Conservation (phyloP, 2,797 vertebrate species). For the Esox masquinongy region DNA sequence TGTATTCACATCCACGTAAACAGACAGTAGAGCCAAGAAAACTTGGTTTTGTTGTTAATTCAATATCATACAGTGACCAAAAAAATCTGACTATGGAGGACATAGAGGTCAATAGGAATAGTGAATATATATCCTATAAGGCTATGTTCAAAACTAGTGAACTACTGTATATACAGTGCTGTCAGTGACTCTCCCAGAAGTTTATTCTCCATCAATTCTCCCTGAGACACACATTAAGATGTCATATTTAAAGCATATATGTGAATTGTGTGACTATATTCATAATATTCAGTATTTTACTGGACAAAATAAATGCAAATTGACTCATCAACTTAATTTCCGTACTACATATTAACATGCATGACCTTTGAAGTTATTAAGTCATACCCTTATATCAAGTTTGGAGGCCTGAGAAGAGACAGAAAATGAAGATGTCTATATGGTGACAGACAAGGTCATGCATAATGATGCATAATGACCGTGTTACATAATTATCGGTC, state of each 20-base stretch:
- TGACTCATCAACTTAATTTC: background rate
- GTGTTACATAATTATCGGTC: slow-evolving; percentile 63
- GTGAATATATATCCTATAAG: background rate
- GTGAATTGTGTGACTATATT: background rate
- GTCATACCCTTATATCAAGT: background rate
- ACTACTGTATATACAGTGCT: slow-evolving; percentile 22
- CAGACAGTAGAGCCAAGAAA: background rate
- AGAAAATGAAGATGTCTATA: slow-evolving; percentile 28
- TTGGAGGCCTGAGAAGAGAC: background rate
- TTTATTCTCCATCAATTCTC: slow-evolving; percentile 18
- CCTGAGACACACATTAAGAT: background rate
- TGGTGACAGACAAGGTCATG: slow-evolving; percentile 58
- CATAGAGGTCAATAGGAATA: background rate
- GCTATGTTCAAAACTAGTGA: background rate
- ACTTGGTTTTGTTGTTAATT: background rate
- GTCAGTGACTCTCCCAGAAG: slow-evolving; percentile 16
- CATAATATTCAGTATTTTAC: background rate
- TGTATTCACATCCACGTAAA: background rate
- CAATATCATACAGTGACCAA: background rate
- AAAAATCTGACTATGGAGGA: background rate
- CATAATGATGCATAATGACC: slow-evolving; percentile 43
- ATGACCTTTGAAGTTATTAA: background rate
- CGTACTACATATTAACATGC: background rate
- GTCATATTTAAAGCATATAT: background rate
- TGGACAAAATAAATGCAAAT: background rate